Evolutionary conservation across 2,797 vertebrate genomes (phyloP).

Genomic region (Myotis myotis): DNA sequence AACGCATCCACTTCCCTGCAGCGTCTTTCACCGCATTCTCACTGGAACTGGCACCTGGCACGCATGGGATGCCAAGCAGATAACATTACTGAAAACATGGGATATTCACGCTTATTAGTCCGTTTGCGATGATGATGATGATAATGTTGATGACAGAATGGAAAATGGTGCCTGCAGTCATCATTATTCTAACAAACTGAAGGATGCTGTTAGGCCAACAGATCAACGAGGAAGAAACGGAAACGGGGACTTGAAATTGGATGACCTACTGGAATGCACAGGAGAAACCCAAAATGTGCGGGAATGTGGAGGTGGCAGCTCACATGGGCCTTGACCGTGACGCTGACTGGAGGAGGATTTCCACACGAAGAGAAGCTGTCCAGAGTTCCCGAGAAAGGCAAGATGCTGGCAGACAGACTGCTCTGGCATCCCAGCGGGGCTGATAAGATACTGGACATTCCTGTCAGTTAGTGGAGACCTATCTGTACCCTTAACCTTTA

Average conservation of each 20-base stretch:
- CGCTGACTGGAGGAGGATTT: slow-evolving; percentile 43
- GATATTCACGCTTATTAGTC: slow-evolving; percentile 12
- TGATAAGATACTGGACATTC: slow-evolving; percentile 61
- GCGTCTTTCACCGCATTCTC: neutral
- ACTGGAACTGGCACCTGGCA: neutral
- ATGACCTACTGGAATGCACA: slow-evolving; percentile 52
- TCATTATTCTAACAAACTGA: neutral
- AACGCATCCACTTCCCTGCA: slow-evolving; percentile 2
- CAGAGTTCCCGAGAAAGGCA: slow-evolving; percentile 45
- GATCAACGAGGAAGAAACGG: slow-evolving; percentile 31
- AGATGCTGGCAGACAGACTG: slow-evolving; percentile 34
- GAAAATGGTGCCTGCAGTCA: slow-evolving; percentile 1
- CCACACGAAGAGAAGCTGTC: slow-evolving; percentile 46
- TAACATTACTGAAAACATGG: neutral
- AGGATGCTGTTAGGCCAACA: slow-evolving; percentile 24
- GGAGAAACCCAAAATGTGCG: slow-evolving; percentile 53
- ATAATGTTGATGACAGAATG: slow-evolving; percentile 3
- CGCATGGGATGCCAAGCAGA: slow-evolving; percentile 11
- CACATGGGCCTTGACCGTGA: slow-evolving; percentile 30
- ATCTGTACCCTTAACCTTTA: neutral
- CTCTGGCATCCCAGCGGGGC: slow-evolving; percentile 28
- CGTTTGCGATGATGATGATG: slow-evolving; percentile 24
- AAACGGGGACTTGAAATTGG: slow-evolving; percentile 8
- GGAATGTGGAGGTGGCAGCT: slow-evolving; percentile 20
- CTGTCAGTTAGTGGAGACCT: slow-evolving; percentile 19